A percentile compares a stretch with the other conserved stretches of the same genome.
These are phyloP conservation scores for Ceyx cyanopectus DNA, from an alignment of 2,113 vertebrate genomes.

Conservation along the genomic window DNA sequence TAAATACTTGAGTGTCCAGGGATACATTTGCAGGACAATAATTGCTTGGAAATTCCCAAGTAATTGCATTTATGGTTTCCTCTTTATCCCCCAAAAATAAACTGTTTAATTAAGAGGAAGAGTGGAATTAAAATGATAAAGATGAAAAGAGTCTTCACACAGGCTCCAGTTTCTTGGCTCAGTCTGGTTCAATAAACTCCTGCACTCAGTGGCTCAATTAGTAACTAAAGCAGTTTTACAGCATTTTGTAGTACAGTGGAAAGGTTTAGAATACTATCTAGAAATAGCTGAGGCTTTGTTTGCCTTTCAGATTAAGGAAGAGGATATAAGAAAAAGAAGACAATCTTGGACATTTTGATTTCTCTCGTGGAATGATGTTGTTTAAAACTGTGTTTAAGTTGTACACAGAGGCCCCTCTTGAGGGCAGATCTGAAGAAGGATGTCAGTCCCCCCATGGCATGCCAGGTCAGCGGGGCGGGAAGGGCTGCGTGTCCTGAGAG, in stretches of 20 bases:
- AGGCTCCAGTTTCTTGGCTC: neutral
- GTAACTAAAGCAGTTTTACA: neutral
- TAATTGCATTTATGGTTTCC: neutral
- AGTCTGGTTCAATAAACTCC: constrained; percentile 2
- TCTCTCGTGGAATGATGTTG: neutral
- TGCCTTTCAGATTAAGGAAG: neutral
- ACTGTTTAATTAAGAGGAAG: constrained; percentile 26
- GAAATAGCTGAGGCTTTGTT: neutral
- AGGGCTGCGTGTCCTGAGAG: neutral
- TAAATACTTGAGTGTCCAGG: neutral
- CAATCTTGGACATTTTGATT: neutral
- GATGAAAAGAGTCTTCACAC: neutral
- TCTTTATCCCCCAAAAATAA: constrained; percentile 35
- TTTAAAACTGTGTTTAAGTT: neutral
- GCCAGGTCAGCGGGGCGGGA: neutral
- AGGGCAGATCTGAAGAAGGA: neutral
- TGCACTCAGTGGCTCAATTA: neutral
- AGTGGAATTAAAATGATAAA: neutral
- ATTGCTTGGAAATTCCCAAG: constrained; percentile 4
- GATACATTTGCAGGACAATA: neutral
- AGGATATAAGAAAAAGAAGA: neutral
- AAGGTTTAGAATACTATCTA: neutral
- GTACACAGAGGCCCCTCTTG: neutral
- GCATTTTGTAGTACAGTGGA: neutral
- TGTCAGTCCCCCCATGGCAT: neutral